A percentile compares a stretch with the other conserved stretches of the same genome.
Conservation (phyloP, 2,888 invertebrate genomes). For the Noctua pronuba region DNA sequence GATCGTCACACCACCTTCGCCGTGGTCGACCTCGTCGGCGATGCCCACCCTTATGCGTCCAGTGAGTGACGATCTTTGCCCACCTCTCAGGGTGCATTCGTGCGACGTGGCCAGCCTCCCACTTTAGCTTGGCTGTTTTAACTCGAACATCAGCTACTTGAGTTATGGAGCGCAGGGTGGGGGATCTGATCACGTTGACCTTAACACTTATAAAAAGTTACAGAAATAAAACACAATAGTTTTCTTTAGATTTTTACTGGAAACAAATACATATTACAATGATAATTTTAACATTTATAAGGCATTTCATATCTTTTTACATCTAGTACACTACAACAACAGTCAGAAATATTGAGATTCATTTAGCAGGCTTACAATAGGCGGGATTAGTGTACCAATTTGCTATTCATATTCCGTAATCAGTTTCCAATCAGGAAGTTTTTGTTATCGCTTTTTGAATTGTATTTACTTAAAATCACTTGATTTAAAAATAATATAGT, state of each 20-base stretch:
- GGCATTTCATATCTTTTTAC: constrained; percentile 71
- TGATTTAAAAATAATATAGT: background rate
- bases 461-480: background rate
- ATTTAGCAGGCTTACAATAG: constrained; percentile 56
- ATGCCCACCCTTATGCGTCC: too few relatives aligned
- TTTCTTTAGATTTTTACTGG: constrained; percentile 65
- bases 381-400: constrained; percentile 53
- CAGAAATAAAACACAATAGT: constrained; percentile 28
- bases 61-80: too few relatives aligned
- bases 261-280: constrained; percentile 75
- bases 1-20: too few relatives aligned
- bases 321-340: constrained; percentile 61
- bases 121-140: too few relatives aligned
- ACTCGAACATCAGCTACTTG: too few relatives aligned
- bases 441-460: background rate
- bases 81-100: too few relatives aligned
- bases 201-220: too few relatives aligned
- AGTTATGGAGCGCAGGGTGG: too few relatives aligned
- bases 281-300: constrained; percentile 73
- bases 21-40: too few relatives aligned
- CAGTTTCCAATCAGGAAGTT: background rate
- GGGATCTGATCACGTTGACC: too few relatives aligned
- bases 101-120: too few relatives aligned
- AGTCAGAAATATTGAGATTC: constrained; percentile 58
- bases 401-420: constrained; percentile 1